Evolutionary conservation across 2,113 vertebrate genomes (phyloP), one percentile per base, ranked within the genome.

Genomic region (Cyanoramphus novaezelandiae): DNA sequence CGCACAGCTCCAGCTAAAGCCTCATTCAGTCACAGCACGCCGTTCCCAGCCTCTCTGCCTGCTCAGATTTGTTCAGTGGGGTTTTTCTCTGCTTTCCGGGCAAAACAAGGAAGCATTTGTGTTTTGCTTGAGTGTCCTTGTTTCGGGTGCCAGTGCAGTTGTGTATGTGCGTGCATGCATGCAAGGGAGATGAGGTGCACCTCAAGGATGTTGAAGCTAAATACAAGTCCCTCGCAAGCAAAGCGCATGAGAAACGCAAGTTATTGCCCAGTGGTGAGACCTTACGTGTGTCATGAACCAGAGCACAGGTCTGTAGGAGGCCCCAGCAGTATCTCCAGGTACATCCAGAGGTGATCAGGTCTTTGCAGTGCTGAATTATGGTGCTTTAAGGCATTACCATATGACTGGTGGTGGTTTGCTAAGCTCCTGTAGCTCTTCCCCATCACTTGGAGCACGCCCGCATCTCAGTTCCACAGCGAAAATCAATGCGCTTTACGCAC

Each of bases 151-250:
- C 57, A 17, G 24, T 6, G 46, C 50, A 41, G n/a, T 44, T 15
- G 44, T 1, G 21, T 7, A 13, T 3, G 2, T 12, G 10, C 4
- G 13, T 44, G 46, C 25, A 0, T 2, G 14, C 13, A 1, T 3
- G 15, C 6, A 46, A 76, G 11, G 68, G 59, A 55, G 23, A 35
- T 2, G 7, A 69, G 62, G 23, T 19, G 23, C 77, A 63, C 17
- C 41, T 53, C 24, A 18, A 33, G 23, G 57, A 24, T 9, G 2
- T 1, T 14, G 49, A 64, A 53, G 43, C 47, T 50, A 79, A 69
- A 69, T 6, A 37, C 27, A 39, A 27, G 20, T 43, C 75, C 75
- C 67, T 50, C 90, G 29, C 25, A 31, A n/a, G 3, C 46, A 46
- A 49, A 92, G 35, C 7, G 4, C n/a, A 33, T 0, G 1, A 31